Base-by-base conservation (phyloP, 2,888 invertebrate genomes). In the Catocala sponsa region DNA sequence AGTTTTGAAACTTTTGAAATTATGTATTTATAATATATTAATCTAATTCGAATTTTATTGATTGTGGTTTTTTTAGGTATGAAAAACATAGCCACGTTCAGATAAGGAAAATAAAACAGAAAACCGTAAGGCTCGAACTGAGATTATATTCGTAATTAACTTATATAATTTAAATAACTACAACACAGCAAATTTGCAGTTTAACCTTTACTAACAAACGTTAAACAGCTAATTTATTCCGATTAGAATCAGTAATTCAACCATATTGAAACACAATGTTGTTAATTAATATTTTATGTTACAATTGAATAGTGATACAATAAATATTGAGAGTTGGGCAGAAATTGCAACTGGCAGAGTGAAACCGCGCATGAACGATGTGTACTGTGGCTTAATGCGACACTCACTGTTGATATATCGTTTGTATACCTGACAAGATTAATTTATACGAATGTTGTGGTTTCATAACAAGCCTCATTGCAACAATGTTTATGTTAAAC, bases 331-430 rank as follows among this genome's bases (percentile, higher is more conserved):
- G 41, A 50, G 58, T 55, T 47, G 59, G 35, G 15, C 47, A 51
- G 54, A 70, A 78, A 68, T 68, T 63, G 65, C 59, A 72, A 52
- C 64, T 58, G 64, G 67, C 60, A 49, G 54, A 53, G 70, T 69
- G 71, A 66, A 74, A 76, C 72, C 78, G 65, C 75, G 72, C 71
- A 78, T 78, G 77, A 80, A 77, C 72, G 79, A 74, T 67, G 78
- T 74, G 74, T 76, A 80, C 80, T 81, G 76, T 58, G 78, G 79
- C 74, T 72, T 76, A 76, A 78, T 76, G 74, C 74, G 74, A 74
- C 79, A 72, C 76, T 71, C 71, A 80, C 76, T 71, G 67, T 80
- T 82, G 81, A 83, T 83, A 81, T 80, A 83, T 83, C 69, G 77
- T 73, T 61, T 73, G 59, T 68, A 64, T 66, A 73, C 64, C 69